Base-by-base conservation (phyloP, 1,140 invertebrate genomes). In the Drosophila auraria region DNA sequence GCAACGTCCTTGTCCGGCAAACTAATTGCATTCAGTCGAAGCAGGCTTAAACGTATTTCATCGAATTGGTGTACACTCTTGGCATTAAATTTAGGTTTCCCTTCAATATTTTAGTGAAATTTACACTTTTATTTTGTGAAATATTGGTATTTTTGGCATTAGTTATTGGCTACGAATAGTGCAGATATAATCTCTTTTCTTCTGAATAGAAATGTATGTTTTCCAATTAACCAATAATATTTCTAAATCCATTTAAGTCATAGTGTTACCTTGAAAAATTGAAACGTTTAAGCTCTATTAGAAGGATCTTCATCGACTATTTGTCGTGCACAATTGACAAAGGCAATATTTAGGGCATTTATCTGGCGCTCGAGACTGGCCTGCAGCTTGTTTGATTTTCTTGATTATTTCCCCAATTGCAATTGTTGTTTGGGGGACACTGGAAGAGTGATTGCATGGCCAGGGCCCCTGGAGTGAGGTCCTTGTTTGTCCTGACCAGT, bases 331-430 rank as follows among this genome's bases (percentile, higher is more conserved):
- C 33, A 36, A 51, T 38, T 40, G 23, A 11, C 23, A 56, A 30
- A 27, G 60, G 23, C 30, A 23, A 14, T 27, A 25, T 47, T 61
- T 25, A 61, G 27, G 27, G 30, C 44, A 60, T 60, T 47, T 36
- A 73, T 59, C 59, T 50, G 20, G 6, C 11, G 45, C 33, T 42
- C 7, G 12, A 17, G 15, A 42, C 36, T 25, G 30, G 11, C 20
- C 54, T 8, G 54, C 47, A 73, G 70, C 23, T 45, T 73, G 47
- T 73, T 73, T 73, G 70, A 53, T 12, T 75, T 64, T n/a, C 33
- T 57, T 64, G 70, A 75, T 64, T 75, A 75, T 63, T 75, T 75
- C 51, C 70, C 20, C 72, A 75, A 74, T 64, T 74, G 70, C 72
- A 63, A 75, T 75, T 36, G 47, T 74, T 74, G 54, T 36, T 53